These are phyloP conservation scores for Callopanchax toddi DNA, from an alignment of 2,113 vertebrate genomes.

Conservation along the genomic window DNA sequence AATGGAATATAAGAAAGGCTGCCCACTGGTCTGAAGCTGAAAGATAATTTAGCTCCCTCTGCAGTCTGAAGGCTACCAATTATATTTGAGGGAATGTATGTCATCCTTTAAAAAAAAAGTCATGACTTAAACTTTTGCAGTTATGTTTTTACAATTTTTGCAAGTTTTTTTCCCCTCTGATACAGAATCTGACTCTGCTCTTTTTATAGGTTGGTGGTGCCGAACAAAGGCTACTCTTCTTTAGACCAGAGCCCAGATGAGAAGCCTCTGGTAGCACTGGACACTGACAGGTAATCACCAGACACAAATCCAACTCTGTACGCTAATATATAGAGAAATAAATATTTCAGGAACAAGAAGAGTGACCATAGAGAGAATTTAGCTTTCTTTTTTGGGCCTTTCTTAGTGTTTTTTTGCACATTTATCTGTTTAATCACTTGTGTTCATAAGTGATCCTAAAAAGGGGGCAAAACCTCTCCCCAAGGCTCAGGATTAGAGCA, in stretches of 20 bases:
- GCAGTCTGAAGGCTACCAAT: constrained; percentile 45
- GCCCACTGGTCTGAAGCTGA: constrained; percentile 40
- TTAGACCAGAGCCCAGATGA: constrained; percentile 98
- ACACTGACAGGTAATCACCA: constrained; percentile 94
- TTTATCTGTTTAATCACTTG: constrained; percentile 57
- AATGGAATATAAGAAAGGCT: constrained; percentile 57
- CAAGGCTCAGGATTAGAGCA: constrained; percentile 61
- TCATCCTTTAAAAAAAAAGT: background rate
- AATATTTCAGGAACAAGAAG: background rate
- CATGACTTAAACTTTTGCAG: background rate
- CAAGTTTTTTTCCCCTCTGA: background rate
- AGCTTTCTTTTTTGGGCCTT: constrained; percentile 1
- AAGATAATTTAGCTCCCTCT: constrained; percentile 52
- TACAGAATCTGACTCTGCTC: background rate
- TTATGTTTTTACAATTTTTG: background rate
- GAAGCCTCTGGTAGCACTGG: constrained; percentile 95
- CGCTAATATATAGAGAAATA: background rate
- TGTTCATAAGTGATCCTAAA: constrained; percentile 58
- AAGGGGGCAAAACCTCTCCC: constrained; percentile 57
- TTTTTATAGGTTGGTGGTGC: constrained; percentile 89
- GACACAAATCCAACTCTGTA: background rate
- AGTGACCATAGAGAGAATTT: background rate
- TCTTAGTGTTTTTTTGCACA: constrained; percentile 14
- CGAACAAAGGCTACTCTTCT: constrained; percentile 98
- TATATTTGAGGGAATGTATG: constrained; percentile 30